phyloP scores from a whole-genome alignment of 2,113 vertebrate genomes.

The Lophotis ruficrista region DNA sequence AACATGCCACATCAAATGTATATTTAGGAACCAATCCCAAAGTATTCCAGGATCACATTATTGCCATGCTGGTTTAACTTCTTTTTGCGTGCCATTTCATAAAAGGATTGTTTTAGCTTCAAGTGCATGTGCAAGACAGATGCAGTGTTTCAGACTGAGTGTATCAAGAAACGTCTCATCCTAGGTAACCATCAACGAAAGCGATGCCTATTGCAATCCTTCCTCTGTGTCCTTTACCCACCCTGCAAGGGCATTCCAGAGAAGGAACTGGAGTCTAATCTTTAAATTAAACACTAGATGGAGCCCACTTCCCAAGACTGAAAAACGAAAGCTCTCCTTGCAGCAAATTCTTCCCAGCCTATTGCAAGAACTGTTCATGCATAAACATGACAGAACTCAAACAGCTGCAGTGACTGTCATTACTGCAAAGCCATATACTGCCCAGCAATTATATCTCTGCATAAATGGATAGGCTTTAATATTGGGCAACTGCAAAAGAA shows the following conservation, averaged over 20 bases:
- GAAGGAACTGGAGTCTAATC: neutral
- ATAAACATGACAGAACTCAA: neutral
- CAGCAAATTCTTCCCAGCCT: neutral
- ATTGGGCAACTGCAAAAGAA: neutral
- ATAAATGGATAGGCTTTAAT: neutral
- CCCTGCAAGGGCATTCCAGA: slow-evolving; percentile 24
- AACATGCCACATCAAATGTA: neutral
- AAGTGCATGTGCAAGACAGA: neutral
- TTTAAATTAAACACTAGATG: slow-evolving; percentile 75
- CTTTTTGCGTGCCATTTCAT: neutral
- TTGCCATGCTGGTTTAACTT: neutral
- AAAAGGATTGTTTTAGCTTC: neutral
- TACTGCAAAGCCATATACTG: neutral
- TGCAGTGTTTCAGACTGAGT: neutral
- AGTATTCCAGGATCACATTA: neutral
- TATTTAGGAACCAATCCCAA: neutral
- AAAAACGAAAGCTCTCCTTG: neutral
- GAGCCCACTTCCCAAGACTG: slow-evolving; percentile 72
- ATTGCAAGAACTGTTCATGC: neutral
- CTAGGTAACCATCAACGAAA: neutral
- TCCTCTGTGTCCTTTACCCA: neutral
- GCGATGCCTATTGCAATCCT: neutral
- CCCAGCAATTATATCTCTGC: neutral
- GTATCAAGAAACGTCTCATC: neutral
- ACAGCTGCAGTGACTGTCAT: neutral